phyloP scores from a whole-genome alignment of 2,888 invertebrate genomes.

The Meandrusa payeni region DNA sequence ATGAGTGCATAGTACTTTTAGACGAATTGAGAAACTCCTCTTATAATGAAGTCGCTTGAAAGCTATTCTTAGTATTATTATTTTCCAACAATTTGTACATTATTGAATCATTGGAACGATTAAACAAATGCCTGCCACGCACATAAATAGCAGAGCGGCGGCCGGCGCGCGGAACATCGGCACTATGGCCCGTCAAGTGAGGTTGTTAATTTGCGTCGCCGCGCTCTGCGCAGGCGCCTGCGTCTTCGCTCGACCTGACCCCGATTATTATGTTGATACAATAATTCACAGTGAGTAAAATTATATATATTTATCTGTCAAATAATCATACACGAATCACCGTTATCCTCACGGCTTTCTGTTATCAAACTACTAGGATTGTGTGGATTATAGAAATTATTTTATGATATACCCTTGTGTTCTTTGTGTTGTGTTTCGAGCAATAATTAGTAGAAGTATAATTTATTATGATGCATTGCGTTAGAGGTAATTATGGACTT shows the following conservation, averaged over 20 bases:
- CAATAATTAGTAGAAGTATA: background rate
- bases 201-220: conserved; percentile 40
- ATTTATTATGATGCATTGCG: background rate
- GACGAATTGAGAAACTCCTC: too few species aligned
- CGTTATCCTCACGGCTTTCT: too few species aligned
- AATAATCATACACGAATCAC: background rate
- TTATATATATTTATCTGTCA: conserved; percentile 1
- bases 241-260: conserved; percentile 36
- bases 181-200: conserved; percentile 29
- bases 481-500: conserved; percentile 5
- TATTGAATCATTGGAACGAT: background rate
- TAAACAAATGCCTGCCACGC: conserved; percentile 26
- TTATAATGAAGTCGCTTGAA: too few species aligned
- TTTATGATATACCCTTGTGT: background rate
- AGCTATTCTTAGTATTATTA: too few species aligned
- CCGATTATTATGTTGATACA: background rate
- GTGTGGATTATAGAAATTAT: too few species aligned
- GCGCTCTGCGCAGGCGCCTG: conserved; percentile 39
- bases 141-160: conserved; percentile 31
- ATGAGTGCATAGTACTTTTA: too few species aligned
- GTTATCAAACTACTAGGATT: too few species aligned
- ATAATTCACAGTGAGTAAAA: conserved; percentile 13
- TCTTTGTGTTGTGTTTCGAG: background rate
- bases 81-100: conserved; percentile 1
- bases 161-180: conserved; percentile 23